These are phyloP conservation scores for Halcyon malimbica DNA, from an alignment of 2,113 vertebrate genomes.

Conservation along the genomic window DNA sequence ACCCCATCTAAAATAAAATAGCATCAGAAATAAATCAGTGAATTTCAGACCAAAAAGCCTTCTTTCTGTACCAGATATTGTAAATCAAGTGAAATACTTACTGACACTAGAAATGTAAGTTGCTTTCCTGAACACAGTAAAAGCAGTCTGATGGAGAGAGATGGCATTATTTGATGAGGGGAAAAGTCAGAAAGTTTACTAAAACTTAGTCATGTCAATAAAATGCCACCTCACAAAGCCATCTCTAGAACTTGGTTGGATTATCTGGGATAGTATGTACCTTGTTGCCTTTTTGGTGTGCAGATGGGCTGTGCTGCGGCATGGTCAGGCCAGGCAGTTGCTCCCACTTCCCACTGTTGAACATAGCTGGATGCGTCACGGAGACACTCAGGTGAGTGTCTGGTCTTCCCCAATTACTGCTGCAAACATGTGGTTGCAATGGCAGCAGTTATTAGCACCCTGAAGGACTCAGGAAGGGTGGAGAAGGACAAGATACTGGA, in stretches of 20 bases:
- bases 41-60: neutral
- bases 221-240: neutral
- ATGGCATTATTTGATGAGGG: neutral
- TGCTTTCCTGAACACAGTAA: neutral
- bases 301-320: neutral
- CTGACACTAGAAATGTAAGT: neutral
- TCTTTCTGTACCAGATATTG: neutral
- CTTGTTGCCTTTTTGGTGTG: neutral
- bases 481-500: neutral
- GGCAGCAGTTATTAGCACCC: neutral
- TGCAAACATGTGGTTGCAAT: neutral
- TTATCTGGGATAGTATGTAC: neutral
- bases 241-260: neutral
- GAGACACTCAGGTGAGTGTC: neutral
- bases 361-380: neutral
- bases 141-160: neutral
- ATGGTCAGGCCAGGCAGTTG: neutral
- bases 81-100: neutral
- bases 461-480: neutral
- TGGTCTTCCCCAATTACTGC: neutral
- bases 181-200: neutral
- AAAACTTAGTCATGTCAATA: neutral
- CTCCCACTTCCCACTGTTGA: neutral
- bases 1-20: neutral
- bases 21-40: neutral